phyloP scores from a whole-genome alignment of 2,888 invertebrate species.

The Chrysolina americana region DNA sequence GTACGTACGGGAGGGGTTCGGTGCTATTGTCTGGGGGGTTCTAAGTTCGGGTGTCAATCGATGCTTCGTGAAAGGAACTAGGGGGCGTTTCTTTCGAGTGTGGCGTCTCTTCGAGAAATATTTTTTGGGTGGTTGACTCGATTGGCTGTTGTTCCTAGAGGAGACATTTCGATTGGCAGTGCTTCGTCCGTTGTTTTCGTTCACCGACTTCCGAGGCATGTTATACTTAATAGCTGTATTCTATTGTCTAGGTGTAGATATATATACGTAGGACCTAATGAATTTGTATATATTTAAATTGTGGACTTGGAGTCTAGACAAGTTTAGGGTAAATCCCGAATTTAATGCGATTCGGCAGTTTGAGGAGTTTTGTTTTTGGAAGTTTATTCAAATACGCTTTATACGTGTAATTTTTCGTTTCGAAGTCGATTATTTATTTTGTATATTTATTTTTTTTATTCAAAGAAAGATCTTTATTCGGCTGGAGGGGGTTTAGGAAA shows the following conservation, averaged over 20 bases:
- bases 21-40: slow-evolving; percentile 8
- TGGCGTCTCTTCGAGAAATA: background rate
- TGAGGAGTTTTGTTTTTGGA: background rate
- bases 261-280: slow-evolving; percentile 51
- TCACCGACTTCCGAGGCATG: slow-evolving; percentile 16
- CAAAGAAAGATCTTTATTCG: background rate
- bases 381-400: background rate
- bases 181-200: background rate
- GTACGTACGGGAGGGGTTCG: slow-evolving; percentile 3
- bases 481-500: background rate
- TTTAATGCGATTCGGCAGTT: background rate
- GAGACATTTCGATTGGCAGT: background rate
- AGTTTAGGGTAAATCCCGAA: slow-evolving; percentile 38
- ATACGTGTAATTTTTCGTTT: background rate
- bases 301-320: slow-evolving; percentile 41
- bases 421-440: slow-evolving; percentile 3
- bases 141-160: slow-evolving; percentile 7
- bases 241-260: slow-evolving; percentile 50
- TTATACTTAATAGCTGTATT: slow-evolving; percentile 38
- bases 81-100: background rate
- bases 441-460: slow-evolving; percentile 8
- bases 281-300: slow-evolving; percentile 52
- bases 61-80: background rate
- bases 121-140: slow-evolving; percentile 6
- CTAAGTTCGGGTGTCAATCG: background rate